Conservation (phyloP, 2,113 vertebrate species). For the Calypte anna region DNA sequence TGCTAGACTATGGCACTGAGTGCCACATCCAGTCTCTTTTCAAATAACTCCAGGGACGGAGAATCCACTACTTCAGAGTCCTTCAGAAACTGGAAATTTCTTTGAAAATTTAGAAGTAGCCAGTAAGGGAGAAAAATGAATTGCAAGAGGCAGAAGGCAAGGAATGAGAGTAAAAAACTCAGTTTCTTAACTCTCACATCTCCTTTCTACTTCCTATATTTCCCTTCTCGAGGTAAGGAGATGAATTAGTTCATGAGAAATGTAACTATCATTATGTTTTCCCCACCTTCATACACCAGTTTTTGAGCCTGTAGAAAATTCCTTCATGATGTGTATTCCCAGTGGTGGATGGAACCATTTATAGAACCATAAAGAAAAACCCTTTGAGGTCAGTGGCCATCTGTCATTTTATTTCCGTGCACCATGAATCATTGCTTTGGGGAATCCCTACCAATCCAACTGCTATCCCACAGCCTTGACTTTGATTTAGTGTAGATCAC, state of each 20-base stretch:
- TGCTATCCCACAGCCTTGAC: not conserved
- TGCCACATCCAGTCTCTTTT: no score
- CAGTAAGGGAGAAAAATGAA: not conserved
- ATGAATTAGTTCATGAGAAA: not conserved
- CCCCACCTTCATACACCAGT: not conserved
- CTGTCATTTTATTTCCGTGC: not conserved
- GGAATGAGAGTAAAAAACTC: not conserved
- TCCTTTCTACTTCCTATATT: not conserved
- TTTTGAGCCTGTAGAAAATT: not conserved
- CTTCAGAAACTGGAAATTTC: not conserved
- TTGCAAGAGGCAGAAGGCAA: not conserved
- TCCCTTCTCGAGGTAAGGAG: not conserved
- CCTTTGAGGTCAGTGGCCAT: not conserved
- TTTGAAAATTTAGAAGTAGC: not conserved
- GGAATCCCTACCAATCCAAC: not conserved
- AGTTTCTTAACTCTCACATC: not conserved
- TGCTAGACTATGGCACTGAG: no score
- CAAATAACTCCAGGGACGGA: no score
- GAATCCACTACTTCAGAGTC: no score
- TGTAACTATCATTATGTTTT: not conserved
- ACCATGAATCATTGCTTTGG: not conserved
- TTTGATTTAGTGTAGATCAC: not conserved
- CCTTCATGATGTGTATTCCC: not conserved
- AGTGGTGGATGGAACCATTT: not conserved
- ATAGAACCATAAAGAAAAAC: not conserved